These are phyloP conservation scores for Pangasius sanitwongsei DNA, from an alignment of 2,797 vertebrate species.

Conservation along the genomic window DNA sequence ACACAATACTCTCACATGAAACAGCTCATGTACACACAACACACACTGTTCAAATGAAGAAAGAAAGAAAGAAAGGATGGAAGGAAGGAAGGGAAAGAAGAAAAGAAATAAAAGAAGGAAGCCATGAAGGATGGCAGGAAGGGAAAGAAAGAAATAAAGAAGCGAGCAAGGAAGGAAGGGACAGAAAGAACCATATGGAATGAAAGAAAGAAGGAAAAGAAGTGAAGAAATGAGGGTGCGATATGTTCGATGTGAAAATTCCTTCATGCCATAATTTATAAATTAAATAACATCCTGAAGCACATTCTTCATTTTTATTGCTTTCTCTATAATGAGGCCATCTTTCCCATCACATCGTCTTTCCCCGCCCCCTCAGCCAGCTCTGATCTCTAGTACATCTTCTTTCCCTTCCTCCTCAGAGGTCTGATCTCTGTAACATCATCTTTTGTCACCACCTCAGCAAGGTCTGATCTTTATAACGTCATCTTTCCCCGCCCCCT, in stretches of 20 bases:
- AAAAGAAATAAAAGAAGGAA: neutral
- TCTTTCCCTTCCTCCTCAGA: neutral
- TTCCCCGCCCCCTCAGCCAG: neutral
- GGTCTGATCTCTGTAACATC: neutral
- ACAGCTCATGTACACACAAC: neutral
- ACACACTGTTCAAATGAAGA: neutral
- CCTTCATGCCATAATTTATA: neutral
- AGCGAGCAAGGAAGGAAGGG: neutral
- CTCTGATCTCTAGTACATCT: neutral
- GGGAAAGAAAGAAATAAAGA: neutral
- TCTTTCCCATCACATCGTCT: neutral
- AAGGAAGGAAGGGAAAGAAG: neutral
- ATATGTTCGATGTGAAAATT: conserved; percentile 2
- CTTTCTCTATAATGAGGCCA: conserved; percentile 22
- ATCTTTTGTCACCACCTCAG: neutral
- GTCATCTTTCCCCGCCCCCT: neutral
- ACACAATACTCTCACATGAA: neutral
- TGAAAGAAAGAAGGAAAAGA: neutral
- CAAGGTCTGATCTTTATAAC: neutral
- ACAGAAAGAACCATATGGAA: neutral
- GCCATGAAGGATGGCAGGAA: neutral
- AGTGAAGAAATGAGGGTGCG: neutral
- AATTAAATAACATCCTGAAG: neutral
- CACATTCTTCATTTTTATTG: neutral
- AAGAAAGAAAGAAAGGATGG: neutral